phyloP scores from a whole-genome alignment of 1,140 invertebrate species.

The Chionoecetes opilio region DNA sequence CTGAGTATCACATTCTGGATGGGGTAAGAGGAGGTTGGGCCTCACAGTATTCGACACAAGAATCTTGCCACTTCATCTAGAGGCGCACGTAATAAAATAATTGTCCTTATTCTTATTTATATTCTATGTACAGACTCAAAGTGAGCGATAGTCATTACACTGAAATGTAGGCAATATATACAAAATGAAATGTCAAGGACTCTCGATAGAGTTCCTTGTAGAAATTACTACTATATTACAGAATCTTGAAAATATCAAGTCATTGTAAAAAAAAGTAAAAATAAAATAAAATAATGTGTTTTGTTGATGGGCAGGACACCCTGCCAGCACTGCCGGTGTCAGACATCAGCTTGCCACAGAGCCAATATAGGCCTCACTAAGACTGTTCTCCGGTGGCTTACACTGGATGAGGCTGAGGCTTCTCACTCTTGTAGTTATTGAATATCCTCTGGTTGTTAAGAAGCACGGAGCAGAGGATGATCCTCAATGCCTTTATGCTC shows the following conservation, averaged over 20 bases:
- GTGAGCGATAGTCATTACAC: constrained; percentile 74
- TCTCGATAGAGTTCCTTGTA: constrained; percentile 28
- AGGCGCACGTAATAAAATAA: constrained; percentile 77
- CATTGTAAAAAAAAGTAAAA: constrained; percentile 61
- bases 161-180: constrained; percentile 75
- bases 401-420: not conserved
- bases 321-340: constrained; percentile 6
- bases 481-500: constrained; percentile 86
- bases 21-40: constrained; percentile 74
- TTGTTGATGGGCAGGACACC: not conserved
- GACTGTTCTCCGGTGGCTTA: not conserved
- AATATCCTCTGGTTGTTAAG: not conserved
- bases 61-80: constrained; percentile 67
- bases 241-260: constrained; percentile 68
- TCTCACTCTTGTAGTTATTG: constrained; percentile 27
- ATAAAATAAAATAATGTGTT: constrained; percentile 45
- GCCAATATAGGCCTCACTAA: not conserved
- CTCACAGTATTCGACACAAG: constrained; percentile 65
- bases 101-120: constrained; percentile 76
- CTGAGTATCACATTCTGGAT: constrained; percentile 74
- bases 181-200: constrained; percentile 61
- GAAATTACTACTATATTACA: constrained; percentile 58
- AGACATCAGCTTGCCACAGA: constrained; percentile 29
- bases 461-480: not conserved
- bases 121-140: constrained; percentile 72